phyloP scores from a whole-genome alignment of 2,888 invertebrate genomes.

The Mystacides longicornis region DNA sequence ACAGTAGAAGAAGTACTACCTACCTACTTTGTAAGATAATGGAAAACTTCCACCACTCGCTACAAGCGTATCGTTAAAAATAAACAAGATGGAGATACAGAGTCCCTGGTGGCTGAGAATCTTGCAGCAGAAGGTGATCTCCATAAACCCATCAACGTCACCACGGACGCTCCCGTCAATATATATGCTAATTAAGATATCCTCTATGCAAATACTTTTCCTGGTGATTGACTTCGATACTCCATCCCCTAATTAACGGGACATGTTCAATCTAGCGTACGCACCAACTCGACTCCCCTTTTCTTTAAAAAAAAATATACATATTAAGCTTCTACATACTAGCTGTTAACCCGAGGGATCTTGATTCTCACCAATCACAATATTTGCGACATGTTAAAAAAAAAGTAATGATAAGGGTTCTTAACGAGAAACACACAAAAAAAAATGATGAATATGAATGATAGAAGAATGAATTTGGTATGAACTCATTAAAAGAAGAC shows the following conservation, averaged over 20 bases:
- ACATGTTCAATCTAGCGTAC: neutral
- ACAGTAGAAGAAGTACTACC: too few species aligned
- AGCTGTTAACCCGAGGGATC: too few species aligned
- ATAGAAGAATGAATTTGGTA: too few species aligned
- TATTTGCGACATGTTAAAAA: too few species aligned
- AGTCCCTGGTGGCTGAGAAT: neutral
- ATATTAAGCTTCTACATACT: too few species aligned
- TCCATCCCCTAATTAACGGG: constrained; percentile 8
- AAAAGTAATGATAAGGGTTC: too few species aligned
- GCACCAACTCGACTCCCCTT: constrained; percentile 9
- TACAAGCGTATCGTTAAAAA: neutral
- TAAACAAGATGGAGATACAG: neutral
- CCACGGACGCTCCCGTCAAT: neutral
- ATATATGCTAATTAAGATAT: constrained; percentile 1
- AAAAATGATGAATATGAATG: too few species aligned
- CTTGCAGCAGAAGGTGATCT: neutral
- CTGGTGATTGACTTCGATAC: constrained; percentile 5
- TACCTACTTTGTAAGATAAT: too few species aligned
- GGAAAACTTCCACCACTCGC: too few species aligned
- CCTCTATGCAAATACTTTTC: neutral
- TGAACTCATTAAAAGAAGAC: too few species aligned
- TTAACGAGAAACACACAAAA: too few species aligned
- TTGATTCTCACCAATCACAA: too few species aligned
- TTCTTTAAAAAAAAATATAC: constrained; percentile 5
- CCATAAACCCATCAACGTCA: neutral